Percentiles rank a stretch among this genome's conserved stretches.
phyloP scores from a whole-genome alignment of 2,888 invertebrate genomes.

The Tubiluchus corallicola region DNA sequence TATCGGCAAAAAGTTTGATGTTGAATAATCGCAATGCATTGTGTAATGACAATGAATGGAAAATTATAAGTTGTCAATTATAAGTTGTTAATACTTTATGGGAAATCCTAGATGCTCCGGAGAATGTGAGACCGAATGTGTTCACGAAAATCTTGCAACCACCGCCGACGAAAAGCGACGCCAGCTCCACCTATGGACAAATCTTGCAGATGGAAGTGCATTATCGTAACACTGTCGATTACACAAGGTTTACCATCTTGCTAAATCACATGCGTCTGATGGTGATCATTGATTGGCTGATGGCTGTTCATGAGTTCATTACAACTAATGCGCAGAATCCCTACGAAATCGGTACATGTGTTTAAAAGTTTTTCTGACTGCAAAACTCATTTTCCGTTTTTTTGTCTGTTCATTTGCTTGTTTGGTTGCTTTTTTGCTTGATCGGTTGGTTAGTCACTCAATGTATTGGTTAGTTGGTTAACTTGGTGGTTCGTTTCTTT shows the following conservation, averaged over 20 bases:
- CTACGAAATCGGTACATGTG: background rate
- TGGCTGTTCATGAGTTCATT: constrained; percentile 59
- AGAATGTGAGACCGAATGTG: constrained; percentile 56
- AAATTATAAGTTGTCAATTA: no score
- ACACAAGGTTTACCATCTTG: constrained; percentile 61
- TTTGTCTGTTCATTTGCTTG: no score
- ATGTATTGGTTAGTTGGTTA: no score
- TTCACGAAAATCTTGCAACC: constrained; percentile 75
- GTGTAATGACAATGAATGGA: no score
- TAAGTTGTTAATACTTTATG: no score
- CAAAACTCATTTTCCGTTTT: no score
- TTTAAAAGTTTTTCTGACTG: no score
- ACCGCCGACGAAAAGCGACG: constrained; percentile 13
- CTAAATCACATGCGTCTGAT: constrained; percentile 86
- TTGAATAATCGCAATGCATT: no score
- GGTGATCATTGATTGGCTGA: constrained; percentile 84
- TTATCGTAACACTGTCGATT: constrained; percentile 38
- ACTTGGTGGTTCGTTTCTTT: no score
- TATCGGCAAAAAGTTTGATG: no score
- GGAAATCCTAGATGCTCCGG: constrained; percentile 42
- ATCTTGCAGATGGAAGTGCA: constrained; percentile 34
- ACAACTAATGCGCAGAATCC: constrained; percentile 30
- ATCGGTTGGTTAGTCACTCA: no score
- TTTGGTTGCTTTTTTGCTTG: no score
- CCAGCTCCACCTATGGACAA: constrained; percentile 14